Evolutionary conservation across 2,113 vertebrate genomes (phyloP).

Genomic region (Oceanites oceanicus): DNA sequence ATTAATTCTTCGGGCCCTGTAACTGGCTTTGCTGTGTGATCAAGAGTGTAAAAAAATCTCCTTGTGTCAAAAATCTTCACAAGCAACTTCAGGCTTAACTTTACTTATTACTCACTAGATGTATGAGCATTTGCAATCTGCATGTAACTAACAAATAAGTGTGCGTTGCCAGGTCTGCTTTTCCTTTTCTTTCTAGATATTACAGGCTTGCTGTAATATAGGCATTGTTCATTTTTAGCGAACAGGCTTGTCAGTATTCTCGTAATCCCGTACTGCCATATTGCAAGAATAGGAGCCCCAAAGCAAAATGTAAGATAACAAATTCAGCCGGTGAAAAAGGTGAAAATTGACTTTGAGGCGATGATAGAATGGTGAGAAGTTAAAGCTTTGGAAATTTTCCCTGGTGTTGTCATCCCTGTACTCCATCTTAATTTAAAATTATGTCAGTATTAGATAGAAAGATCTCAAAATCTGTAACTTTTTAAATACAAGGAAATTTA

Average conservation of each 20-base stretch:
- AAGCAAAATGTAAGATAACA: conserved; percentile 75
- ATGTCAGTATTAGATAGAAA: conserved; percentile 43
- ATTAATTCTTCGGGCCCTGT: not conserved
- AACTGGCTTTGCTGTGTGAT: conserved; percentile 5
- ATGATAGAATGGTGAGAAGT: conserved; percentile 77
- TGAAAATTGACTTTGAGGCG: conserved; percentile 83
- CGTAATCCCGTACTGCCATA: conserved; percentile 52
- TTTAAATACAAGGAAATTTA: not conserved
- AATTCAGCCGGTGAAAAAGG: conserved; percentile 78
- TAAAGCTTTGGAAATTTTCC: conserved; percentile 74
- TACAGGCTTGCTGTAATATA: not conserved
- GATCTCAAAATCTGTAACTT: conserved; percentile 40
- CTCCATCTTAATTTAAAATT: conserved; percentile 70
- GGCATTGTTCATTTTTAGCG: conserved; percentile 52
- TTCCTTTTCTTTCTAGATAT: conserved; percentile 38
- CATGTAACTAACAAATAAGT: not conserved
- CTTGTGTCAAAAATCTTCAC: not conserved
- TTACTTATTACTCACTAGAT: not conserved
- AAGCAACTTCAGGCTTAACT: not conserved
- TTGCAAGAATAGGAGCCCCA: conserved; percentile 62
- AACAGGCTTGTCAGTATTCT: conserved; percentile 34
- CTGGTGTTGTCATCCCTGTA: conserved; percentile 49
- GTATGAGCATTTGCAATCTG: not conserved
- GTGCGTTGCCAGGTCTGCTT: not conserved
- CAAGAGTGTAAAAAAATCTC: not conserved